Evolutionary conservation across 1,140 invertebrate genomes (phyloP).

Genomic region (Hyles euphorbiae): DNA sequence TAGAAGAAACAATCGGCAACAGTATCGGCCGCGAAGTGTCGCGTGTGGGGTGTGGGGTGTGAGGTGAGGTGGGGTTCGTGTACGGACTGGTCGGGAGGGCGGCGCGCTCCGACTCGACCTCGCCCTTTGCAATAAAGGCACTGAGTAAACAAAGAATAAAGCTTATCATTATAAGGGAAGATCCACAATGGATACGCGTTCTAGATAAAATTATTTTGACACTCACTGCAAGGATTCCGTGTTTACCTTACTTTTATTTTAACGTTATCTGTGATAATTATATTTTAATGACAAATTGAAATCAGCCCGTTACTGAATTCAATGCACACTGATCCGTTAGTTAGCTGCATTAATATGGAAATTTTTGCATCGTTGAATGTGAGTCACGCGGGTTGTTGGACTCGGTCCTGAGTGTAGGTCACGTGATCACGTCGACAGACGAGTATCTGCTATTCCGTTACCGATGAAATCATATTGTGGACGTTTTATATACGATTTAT

Average conservation of each 20-base stretch:
- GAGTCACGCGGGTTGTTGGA: no score
- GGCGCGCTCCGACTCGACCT: background rate
- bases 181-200: no score
- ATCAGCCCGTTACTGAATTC: constrained; percentile 27
- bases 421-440: constrained; percentile 24
- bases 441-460: constrained; percentile 44
- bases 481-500: constrained; percentile 40
- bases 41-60: no score
- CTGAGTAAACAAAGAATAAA: constrained; percentile 13
- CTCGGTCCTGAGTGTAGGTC: constrained; percentile 2
- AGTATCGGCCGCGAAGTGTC: no score
- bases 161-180: constrained; percentile 12
- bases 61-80: no score
- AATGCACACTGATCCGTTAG: constrained; percentile 15
- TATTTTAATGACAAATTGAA: constrained; percentile 53
- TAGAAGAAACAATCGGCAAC: no score
- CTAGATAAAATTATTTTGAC: constrained; percentile 23
- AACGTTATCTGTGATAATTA: constrained; percentile 70
- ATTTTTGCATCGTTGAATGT: constrained; percentile 5
- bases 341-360: constrained; percentile 12
- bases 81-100: background rate
- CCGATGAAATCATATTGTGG: constrained; percentile 17
- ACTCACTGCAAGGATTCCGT: constrained; percentile 29
- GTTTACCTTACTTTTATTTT: constrained; percentile 50
- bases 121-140: constrained; percentile 1